Conservation (phyloP, 2,797 vertebrate genomes). For the Phataginus tetradactyla region DNA sequence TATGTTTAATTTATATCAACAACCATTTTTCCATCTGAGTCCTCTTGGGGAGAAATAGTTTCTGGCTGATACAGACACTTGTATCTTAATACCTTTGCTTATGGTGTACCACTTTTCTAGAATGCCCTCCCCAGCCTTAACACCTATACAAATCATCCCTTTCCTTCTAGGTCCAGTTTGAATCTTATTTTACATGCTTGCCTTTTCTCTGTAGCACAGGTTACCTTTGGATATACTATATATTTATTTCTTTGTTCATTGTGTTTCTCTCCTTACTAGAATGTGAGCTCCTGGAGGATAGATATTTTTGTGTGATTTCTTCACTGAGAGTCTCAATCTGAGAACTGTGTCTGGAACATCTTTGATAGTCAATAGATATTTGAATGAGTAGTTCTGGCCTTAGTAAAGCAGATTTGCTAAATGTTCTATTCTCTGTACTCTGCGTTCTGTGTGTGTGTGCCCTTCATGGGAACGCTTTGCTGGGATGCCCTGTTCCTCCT, state of each 20-base stretch:
- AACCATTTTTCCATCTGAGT: not conserved
- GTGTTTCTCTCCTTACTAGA: not conserved
- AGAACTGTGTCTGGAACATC: not conserved
- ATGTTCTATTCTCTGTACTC: not conserved
- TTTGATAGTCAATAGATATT: not conserved
- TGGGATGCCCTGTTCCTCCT: not conserved
- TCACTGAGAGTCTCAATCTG: not conserved
- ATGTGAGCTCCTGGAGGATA: not conserved
- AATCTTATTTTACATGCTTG: not conserved
- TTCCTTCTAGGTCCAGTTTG: not conserved
- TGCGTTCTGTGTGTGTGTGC: not conserved
- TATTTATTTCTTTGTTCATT: not conserved
- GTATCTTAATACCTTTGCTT: not conserved
- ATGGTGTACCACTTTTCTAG: not conserved
- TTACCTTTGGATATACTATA: not conserved
- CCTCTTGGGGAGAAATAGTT: not conserved
- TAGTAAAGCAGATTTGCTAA: not conserved
- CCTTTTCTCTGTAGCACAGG: not conserved
- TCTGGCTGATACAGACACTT: not conserved
- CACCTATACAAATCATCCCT: not conserved
- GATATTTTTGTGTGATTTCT: not conserved
- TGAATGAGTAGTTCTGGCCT: not conserved
- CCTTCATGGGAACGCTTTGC: not conserved
- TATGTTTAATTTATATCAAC: not conserved
- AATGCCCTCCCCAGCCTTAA: not conserved